These are phyloP conservation scores for Melanargia galathea DNA, from an alignment of 2,888 invertebrate species.

Conservation along the genomic window DNA sequence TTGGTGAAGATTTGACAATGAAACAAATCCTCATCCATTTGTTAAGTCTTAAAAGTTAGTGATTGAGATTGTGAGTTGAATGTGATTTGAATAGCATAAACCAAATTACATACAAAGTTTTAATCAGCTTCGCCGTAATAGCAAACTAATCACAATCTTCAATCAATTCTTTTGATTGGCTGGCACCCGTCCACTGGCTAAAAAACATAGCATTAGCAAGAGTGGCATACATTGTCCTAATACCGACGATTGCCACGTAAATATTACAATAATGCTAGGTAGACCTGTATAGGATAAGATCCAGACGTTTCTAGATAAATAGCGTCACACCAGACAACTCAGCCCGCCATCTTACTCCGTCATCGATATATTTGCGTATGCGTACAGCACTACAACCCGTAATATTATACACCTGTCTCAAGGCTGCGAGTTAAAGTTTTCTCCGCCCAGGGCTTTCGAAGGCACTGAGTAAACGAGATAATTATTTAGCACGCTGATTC, in stretches of 20 bases:
- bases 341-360: slow-evolving; percentile 1
- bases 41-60: no score
- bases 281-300: not conserved
- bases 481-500: slow-evolving; percentile 8
- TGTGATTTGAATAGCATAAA: no score
- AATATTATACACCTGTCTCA: slow-evolving; percentile 18
- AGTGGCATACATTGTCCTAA: not conserved
- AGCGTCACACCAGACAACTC: slow-evolving; percentile 1
- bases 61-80: no score
- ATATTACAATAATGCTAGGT: not conserved
- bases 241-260: not conserved
- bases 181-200: not conserved
- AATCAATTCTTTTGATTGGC: not conserved
- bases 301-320: not conserved
- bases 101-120: no score
- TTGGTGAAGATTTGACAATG: not conserved
- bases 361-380: slow-evolving; percentile 14
- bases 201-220: not conserved
- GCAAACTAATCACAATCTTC: no score
- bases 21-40: not conserved
- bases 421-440: slow-evolving; percentile 13
- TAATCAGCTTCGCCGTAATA: no score
- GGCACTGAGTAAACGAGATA: slow-evolving; percentile 14
- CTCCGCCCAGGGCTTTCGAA: slow-evolving; percentile 3
- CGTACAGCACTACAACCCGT: slow-evolving; percentile 2